Evolutionary conservation across 2,113 vertebrate species (phyloP).

Genomic region (Vidua macroura): DNA sequence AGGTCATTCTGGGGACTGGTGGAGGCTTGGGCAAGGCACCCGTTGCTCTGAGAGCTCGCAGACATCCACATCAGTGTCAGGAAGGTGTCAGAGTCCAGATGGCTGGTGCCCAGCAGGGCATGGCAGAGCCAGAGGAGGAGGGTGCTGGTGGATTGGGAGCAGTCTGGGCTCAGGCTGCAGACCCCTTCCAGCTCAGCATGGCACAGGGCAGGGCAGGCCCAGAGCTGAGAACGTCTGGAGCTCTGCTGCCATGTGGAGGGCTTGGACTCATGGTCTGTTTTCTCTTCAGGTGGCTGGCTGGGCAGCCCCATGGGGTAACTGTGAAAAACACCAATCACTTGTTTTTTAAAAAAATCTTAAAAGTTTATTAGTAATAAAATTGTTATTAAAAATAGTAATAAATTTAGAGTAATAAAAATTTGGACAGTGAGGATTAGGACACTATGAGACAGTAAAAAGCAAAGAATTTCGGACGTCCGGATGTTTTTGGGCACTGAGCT

Average conservation of each 20-base stretch:
- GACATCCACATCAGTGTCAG: not conserved
- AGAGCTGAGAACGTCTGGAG: not conserved
- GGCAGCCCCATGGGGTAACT: not conserved
- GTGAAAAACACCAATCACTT: too few relatives aligned
- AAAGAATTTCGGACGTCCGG: too few relatives aligned
- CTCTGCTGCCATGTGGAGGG: not conserved
- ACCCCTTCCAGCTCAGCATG: not conserved
- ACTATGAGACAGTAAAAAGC: too few relatives aligned
- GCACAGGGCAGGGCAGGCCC: not conserved
- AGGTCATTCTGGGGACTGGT: not conserved
- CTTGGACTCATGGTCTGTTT: not conserved
- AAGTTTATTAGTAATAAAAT: too few relatives aligned
- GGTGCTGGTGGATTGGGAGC: not conserved
- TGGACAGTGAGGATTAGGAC: too few relatives aligned
- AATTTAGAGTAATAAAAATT: too few relatives aligned
- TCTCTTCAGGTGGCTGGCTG: not conserved
- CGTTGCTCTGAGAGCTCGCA: not conserved
- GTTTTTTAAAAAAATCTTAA: too few relatives aligned
- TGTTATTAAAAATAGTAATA: too few relatives aligned
- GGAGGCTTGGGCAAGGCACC: constrained; percentile 14
- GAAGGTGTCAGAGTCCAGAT: constrained; percentile 24
- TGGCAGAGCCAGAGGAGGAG: not conserved
- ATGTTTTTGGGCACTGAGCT: too few relatives aligned
- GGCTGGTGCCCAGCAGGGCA: not conserved
- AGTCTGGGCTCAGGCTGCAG: not conserved